phyloP scores from a whole-genome alignment of 2,888 invertebrate genomes.

The Notodonta ziczac region DNA sequence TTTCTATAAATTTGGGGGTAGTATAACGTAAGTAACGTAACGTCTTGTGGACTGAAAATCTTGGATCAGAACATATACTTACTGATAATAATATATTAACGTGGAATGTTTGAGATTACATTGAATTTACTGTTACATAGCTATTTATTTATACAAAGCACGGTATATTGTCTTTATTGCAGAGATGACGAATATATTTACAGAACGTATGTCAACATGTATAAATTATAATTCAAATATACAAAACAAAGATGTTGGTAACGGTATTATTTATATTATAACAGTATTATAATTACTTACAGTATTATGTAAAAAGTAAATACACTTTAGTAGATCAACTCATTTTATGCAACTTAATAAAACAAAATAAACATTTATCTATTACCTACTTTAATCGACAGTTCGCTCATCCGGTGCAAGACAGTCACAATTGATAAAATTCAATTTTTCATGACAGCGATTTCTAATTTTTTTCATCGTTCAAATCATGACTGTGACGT shows the following conservation, averaged over 20 bases:
- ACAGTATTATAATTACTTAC: neutral
- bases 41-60: neutral
- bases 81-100: neutral
- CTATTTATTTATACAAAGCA: conserved; percentile 70
- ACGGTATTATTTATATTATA: neutral
- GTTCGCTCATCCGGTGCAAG: too few species aligned
- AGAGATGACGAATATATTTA: conserved; percentile 43
- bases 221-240: neutral
- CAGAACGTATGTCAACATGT: conserved; percentile 23
- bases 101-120: conserved; percentile 18
- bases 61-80: neutral
- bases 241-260: neutral
- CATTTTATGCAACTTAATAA: neutral
- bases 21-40: too few species aligned
- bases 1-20: too few species aligned
- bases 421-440: too few species aligned
- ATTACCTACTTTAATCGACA: too few species aligned
- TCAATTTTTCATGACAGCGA: too few species aligned
- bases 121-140: conserved; percentile 35
- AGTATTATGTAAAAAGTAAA: neutral
- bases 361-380: too few species aligned
- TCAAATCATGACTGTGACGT: too few species aligned
- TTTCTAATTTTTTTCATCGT: too few species aligned
- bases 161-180: conserved; percentile 76
- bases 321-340: too few species aligned